A percentile compares a stretch with the other conserved stretches of the same genome.
These are phyloP conservation scores for Leptinotarsa undecemlineata DNA, from an alignment of 1,140 invertebrate species.

Conservation along the genomic window DNA sequence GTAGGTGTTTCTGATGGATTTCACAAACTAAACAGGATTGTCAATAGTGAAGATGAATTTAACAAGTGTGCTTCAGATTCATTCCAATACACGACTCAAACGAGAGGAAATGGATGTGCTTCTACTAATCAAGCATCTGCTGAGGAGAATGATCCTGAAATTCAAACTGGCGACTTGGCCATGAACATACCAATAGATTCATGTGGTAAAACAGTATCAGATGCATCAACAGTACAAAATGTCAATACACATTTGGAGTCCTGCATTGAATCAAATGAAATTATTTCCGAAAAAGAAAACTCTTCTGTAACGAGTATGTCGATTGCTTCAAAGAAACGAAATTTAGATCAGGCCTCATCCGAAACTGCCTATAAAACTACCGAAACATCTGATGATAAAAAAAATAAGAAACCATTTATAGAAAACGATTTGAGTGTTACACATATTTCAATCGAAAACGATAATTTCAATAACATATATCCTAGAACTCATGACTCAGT, in stretches of 20 bases:
- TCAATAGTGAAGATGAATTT: no score
- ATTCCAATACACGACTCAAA: no score
- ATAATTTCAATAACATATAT: background rate
- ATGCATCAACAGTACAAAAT: no score
- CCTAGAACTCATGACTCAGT: background rate
- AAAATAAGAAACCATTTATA: no score
- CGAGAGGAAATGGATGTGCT: no score
- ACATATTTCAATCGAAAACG: background rate
- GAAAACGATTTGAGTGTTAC: background rate
- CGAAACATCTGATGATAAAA: no score
- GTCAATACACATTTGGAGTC: background rate
- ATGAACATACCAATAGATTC: no score
- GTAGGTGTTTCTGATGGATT: no score
- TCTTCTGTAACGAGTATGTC: slow-evolving; percentile 13
- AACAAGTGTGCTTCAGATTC: no score
- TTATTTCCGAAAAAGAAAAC: background rate
- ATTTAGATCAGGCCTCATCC: slow-evolving; percentile 26
- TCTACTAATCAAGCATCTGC: background rate
- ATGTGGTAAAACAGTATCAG: no score
- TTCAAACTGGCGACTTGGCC: background rate
- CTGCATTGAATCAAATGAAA: background rate
- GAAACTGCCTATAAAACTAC: background rate
- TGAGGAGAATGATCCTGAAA: background rate
- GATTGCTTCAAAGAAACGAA: slow-evolving; percentile 29
- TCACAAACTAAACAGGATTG: no score